Evolutionary conservation across 2,888 invertebrate genomes (phyloP).

Genomic region (Rhorus exstirpatorius): DNA sequence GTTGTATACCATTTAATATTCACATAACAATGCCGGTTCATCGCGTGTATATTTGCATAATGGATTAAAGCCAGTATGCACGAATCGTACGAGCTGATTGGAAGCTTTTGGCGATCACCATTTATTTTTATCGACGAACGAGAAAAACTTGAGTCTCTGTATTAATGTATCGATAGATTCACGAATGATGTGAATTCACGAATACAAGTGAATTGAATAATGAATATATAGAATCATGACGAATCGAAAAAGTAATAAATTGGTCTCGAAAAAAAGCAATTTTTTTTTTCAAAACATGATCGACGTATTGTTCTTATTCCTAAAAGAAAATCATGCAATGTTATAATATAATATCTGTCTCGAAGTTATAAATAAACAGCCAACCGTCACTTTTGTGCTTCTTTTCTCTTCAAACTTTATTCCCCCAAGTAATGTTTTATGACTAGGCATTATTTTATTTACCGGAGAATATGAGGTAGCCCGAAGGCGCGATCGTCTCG

Average conservation of each 20-base stretch:
- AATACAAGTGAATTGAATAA: not conserved
- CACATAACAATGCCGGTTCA: not conserved
- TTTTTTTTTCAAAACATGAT: not conserved
- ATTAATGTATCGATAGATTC: not conserved
- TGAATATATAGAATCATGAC: not conserved
- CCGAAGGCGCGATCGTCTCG: slow-evolving; percentile 27
- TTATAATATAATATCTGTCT: not conserved
- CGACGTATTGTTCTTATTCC: not conserved
- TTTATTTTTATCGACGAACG: not conserved
- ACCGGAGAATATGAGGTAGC: not conserved
- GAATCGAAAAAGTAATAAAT: not conserved
- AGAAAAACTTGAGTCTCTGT: slow-evolving; percentile 5
- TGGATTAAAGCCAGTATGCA: slow-evolving; percentile 12
- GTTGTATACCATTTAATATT: not conserved
- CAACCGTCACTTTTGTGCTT: slow-evolving; percentile 20
- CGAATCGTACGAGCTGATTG: not conserved
- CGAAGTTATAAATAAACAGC: slow-evolving; percentile 1
- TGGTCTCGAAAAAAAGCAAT: not conserved
- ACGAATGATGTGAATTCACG: too few species aligned
- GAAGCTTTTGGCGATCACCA: not conserved
- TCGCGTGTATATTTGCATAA: slow-evolving; percentile 30
- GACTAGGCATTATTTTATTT: slow-evolving; percentile 9
- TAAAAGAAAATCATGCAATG: too few species aligned
- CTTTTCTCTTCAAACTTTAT: slow-evolving; percentile 22
- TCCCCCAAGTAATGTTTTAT: not conserved